Conservation (phyloP, 2,888 invertebrate genomes). For the Drosophila percnosoma region DNA sequence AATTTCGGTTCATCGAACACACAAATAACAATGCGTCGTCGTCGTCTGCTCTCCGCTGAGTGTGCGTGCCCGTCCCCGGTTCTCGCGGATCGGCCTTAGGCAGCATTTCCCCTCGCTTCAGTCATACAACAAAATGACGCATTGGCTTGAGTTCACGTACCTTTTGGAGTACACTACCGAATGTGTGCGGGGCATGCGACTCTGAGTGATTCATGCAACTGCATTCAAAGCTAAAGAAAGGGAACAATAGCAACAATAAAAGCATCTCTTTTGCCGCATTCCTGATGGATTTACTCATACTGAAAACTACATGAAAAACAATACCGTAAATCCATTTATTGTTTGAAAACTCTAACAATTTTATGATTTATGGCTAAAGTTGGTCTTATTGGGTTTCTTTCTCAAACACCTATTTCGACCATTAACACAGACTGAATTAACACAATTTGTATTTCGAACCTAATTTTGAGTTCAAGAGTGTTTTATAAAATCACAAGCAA, state of each 20-base stretch:
- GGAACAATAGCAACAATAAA: constrained; percentile 2
- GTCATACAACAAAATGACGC: constrained; percentile 27
- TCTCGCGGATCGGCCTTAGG: constrained; percentile 33
- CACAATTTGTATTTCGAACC: not conserved
- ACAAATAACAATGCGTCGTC: constrained; percentile 62
- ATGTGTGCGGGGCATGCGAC: constrained; percentile 21
- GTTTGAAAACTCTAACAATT: not conserved
- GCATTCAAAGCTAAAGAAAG: constrained; percentile 3
- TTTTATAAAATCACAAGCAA: not conserved
- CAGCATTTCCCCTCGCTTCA: constrained; percentile 1
- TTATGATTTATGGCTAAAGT: constrained; percentile 3
- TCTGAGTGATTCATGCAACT: constrained; percentile 48
- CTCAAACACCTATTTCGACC: not conserved
- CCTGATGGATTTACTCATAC: constrained; percentile 20
- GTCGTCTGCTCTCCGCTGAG: not conserved
- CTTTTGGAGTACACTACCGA: constrained; percentile 41
- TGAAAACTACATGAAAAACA: not conserved
- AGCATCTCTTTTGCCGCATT: constrained; percentile 23
- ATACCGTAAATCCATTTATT: constrained; percentile 12
- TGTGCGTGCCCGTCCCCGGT: constrained; percentile 10
- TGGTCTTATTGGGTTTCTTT: not conserved
- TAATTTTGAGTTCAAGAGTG: not conserved
- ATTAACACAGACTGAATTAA: not conserved
- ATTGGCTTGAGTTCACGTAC: constrained; percentile 45
- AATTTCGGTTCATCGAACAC: constrained; percentile 80